Base-by-base conservation (phyloP, 2,888 invertebrate genomes). In the Temnothorax ravouxi region DNA sequence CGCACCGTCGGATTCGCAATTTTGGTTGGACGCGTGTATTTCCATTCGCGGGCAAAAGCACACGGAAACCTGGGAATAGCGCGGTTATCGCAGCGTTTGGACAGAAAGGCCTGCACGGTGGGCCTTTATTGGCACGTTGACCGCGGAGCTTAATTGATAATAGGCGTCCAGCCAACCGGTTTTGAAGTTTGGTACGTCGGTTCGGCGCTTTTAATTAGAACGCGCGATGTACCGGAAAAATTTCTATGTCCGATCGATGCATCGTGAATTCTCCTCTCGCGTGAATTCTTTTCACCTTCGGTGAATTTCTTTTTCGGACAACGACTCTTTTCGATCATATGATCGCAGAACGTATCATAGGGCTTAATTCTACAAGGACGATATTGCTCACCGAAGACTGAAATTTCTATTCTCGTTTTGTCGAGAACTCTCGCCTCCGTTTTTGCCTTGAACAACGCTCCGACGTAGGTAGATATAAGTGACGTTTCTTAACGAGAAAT, bases 61-160 rank as follows among this genome's bases (percentile, higher is more conserved):
- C 62, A 71, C 38, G n/a, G 71, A 64, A 84, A 84, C 61, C 79
- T 59, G 79, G 79, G 44, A 79, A 83, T 83, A 69, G 83, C 66
- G 83, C 69, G 83, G 69, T 83, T 44, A 47, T 61, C 66, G 44
- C 25, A 64, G 61, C 71, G 77, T 79, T 76, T 77, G 29, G 62
- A 62, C 61, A 25, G 54, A 52, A 59, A 52, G 59, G 61, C 72
- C 50, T 50, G 52, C 69, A 82, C 67, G 52, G 74, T 44, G 54
- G 84, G 84, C 72, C 81, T 75, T 83, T 85, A 85, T 85, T 83
- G 83, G 83, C 84, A 72, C 76, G 77, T 85, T 77, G 85, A 77
- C 77, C 83, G 84, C 77, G 72, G 83, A 67, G 76, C 56, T 85
- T 85, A 85, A 85, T 85, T 83, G 85, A 85, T 83, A 85, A n/a